Evolutionary conservation across 1,140 invertebrate genomes (phyloP), one percentile per base, ranked within the genome.

Genomic region (Hesperophylax magnus): DNA sequence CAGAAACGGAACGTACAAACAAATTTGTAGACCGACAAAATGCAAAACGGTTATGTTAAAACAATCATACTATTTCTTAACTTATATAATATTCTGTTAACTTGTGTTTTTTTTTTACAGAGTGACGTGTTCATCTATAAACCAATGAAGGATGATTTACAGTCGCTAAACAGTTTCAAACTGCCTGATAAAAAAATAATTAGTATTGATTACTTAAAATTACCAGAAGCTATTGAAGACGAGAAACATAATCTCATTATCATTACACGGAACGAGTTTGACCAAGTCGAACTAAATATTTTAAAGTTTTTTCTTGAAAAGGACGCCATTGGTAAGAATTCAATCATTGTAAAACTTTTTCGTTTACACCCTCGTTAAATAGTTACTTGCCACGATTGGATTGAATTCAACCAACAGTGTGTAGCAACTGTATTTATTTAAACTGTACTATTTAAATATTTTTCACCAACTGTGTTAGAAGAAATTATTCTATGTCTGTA

Each of bases 151-250:
- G 79, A 83, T 60, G 65, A 56, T 31, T 60, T 83, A 60, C 60
- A 67, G 6, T 14, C 61, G 7, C 47, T 83, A 58, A 24, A 78
- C 34, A 78, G 8, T 6, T 47, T 78, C 17, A 58, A 61, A 9
- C 20, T 81, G 7, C 20, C 39, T 34, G n/a, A 27, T 18, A 53
- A 24, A 47, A 69, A 63, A 27, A 81, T 83, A 34, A 22, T 67
- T 17, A 78, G 31, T 18, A 81, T 83, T 61, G 76, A 81, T 17
- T 78, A 80, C 31, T 53, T 81, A 20, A 58, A 81, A 31, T 22
- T 79, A n/a, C 34, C 31, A 27, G 76, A n/a, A 18, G 20, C n/a
- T 65, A 9, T 20, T 22, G 63, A 14, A 67, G 22, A 72, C 22
- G 81, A 56, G 11, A 78, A 18, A 5, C 63, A 81, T 69, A n/a